These are phyloP conservation scores for Castor canadensis DNA, from an alignment of 2,113 vertebrate species.

Conservation along the genomic window DNA sequence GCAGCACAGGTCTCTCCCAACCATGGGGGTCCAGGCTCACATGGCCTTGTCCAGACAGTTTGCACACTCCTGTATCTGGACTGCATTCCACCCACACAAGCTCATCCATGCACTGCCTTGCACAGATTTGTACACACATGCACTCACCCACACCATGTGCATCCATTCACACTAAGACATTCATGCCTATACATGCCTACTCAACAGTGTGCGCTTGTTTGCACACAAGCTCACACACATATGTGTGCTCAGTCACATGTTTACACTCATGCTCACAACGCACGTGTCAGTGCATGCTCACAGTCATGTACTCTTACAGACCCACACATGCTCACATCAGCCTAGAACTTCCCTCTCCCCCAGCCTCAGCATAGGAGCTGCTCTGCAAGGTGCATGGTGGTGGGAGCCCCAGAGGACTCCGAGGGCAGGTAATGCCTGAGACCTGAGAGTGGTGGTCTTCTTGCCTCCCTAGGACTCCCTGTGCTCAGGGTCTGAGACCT, in stretches of 20 bases:
- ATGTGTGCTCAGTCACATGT: accelerated
- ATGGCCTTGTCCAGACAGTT: accelerated
- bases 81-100: accelerated
- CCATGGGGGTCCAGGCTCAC: accelerated
- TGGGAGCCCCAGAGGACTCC: not conserved
- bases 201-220: too few relatives aligned
- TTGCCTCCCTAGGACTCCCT: accelerated
- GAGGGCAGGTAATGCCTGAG: not conserved
- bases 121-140: not conserved
- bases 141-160: not conserved
- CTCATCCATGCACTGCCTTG: not conserved
- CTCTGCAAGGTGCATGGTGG: not conserved
- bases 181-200: too few relatives aligned
- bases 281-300: not conserved
- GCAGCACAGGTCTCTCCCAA: not conserved
- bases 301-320: not conserved
- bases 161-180: too few relatives aligned
- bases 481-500: accelerated
- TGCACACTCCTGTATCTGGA: not conserved
- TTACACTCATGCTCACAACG: not conserved
- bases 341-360: not conserved
- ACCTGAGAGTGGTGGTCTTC: not conserved
- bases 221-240: too few relatives aligned
- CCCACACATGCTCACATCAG: not conserved
- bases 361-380: not conserved